Base-by-base conservation (phyloP, 2,888 invertebrate species). In the Spilarctia lutea region DNA sequence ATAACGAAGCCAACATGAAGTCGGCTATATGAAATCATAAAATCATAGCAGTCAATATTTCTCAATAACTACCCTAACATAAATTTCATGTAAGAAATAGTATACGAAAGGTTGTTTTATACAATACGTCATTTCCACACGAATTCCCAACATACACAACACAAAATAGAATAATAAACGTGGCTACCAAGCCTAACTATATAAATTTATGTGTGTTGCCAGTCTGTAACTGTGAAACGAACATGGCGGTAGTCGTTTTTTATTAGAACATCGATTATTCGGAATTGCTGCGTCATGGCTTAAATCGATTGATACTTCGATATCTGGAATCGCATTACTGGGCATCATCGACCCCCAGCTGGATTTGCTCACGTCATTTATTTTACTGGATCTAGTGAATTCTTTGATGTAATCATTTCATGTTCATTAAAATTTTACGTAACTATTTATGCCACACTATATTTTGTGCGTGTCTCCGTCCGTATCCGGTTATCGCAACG, bases 231-330 rank as follows among this genome's bases (percentile, higher is more conserved):
- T 30, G 27, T 8, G 73, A 65, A 65, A 65, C 69, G 39, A 75
- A 71, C 70, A 74, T 73, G 20, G 69, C 30, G 56, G n/a, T 67
- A 70, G 68, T 48, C 65, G 35, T 35, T 68, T 77, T 78, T 79
- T 68, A 67, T 39, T 75, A 33, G 24, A 65, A 66, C 65, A 75
- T 79, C 77, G 77, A 81, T 79, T 82, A 79, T 75, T 74, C 68
- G 30, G 75, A 79, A 79, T 74, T 18, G 79, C 85, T 60, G 35
- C 76, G 77, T 85, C 83, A 84, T 66, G 71, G 77, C 45, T 78
- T 74, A 77, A 83, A 85, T 79, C 83, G 83, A 85, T 83, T 82
- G 78, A 77, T 66, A 71, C 77, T 56, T 78, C 76, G 63, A 71
- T 79, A 77, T 83, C 79, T 78, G 67, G 73, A 83, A 76, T 82